Evolutionary conservation across 2,113 vertebrate genomes (phyloP), one percentile per base, ranked within the genome.

Genomic region (Oryzias woworae): DNA sequence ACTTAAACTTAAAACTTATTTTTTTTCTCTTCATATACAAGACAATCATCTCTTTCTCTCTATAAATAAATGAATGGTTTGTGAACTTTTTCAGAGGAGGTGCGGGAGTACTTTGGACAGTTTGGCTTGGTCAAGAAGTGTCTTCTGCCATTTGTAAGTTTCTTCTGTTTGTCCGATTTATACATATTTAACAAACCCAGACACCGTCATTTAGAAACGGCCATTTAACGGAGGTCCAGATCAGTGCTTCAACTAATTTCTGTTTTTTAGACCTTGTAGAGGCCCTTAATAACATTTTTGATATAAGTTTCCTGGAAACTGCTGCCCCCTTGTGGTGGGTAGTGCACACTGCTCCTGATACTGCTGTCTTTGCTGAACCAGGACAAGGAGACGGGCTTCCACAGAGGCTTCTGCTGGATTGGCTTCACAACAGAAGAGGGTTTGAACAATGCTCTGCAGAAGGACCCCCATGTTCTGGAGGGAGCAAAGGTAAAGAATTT

Each of bases 381-480:
- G 97, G 84, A 96, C 77, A 93, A 68, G 89, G 85, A 92, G 1
- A 96, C 94, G 0, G 97, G 97, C 22, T 98, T 98, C 87, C 95
- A 98, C 69, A 89, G 1, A 87, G 94, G 96, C 4, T 90, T 89
- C 6, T 91, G 92, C 72, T 97, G 94, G 95, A 15, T 98, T 55
- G 80, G 89, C 1, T 98, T 94, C 84, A 64, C 84, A 0, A 61
- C 87, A 55, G 87, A 92, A 63, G 84, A 94, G 60, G 92, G 91
- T 2, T 75, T 93, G 60, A 88, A 87, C 74, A 96, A 93, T 16
- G 91, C 79, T 1, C 75, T 98, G 17, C 92, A 96, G 73, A 94
- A 95, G 70, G 92, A 97, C 4, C 72, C 82, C 3, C 96, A 98
- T 28, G 1, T 93, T 17, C 75, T 98, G 24, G 96, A 98, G 73